These are phyloP conservation scores for Thripadectes ignobilis DNA, from an alignment of 2,797 vertebrate species.

Conservation along the genomic window DNA sequence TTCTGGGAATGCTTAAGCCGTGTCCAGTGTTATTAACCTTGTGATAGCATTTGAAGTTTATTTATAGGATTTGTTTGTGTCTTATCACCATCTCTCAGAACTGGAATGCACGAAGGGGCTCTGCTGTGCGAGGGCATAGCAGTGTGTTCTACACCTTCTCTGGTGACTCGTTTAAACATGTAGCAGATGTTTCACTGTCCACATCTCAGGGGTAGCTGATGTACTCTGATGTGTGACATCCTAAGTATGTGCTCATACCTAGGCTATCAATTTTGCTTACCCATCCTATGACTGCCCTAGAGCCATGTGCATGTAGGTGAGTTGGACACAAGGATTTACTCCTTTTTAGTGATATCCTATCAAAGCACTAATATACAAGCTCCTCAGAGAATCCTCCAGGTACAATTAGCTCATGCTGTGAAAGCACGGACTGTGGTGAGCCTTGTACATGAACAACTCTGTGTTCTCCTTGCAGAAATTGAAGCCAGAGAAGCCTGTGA, in stretches of 20 bases:
- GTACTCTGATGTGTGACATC: neutral
- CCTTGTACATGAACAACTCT: neutral
- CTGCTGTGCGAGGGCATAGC: neutral
- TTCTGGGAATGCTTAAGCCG: slow-evolving; percentile 13
- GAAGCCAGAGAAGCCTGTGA: slow-evolving; percentile 89
- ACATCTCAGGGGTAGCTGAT: neutral
- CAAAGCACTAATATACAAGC: neutral
- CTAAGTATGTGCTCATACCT: neutral
- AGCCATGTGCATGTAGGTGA: rapidly evolving
- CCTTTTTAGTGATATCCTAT: neutral
- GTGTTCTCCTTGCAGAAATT: slow-evolving; percentile 81
- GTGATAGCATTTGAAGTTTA: slow-evolving; percentile 26
- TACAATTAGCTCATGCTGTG: neutral
- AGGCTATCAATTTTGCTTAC: neutral
- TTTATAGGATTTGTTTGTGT: slow-evolving; percentile 38
- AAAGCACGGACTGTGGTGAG: neutral
- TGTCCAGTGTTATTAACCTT: neutral
- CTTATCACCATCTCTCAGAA: neutral
- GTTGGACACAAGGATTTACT: neutral
- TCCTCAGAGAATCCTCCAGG: neutral
- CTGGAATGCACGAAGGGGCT: neutral
- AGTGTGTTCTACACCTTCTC: neutral
- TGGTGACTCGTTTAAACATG: neutral
- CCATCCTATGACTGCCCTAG: rapidly evolving
- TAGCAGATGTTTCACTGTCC: neutral